Base-by-base conservation (phyloP, 2,888 invertebrate species). In the Acheta domesticus region DNA sequence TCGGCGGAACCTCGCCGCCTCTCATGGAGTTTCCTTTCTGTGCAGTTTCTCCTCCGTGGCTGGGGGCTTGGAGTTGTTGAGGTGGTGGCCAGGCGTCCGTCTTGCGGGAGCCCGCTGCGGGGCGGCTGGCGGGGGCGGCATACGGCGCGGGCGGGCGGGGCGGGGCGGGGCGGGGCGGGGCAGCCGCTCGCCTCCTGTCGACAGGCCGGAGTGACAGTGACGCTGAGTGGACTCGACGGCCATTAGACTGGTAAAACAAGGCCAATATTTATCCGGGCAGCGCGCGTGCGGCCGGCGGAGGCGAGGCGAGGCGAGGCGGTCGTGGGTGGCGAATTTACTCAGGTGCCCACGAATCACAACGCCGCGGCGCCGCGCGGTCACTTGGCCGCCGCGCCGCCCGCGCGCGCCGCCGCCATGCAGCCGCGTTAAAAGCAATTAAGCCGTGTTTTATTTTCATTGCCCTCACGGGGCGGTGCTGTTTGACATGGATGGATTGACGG, bases 181-280 rank as follows among this genome's bases (percentile, higher is more conserved):
- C 62, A 2, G 16, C 5, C 62, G 16, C 14, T 19, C 62, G 62
- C 62, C 62, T n/a, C 62, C 16, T 62, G 62, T 19, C 62, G 62
- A 62, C 62, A 12, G 62, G 12, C 62, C 16, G 62, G 62, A 62
- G 62, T 62, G 62, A 62, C 62, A 62, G 14, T 62, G 62, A 62
- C 19, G 14, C n/a, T n/a, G 62, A 62, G 62, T 62, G 62, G 62
- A 62, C 62, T 3, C 62, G 62, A 62, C 62, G 62, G 62, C 62
- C 62, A 62, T 62, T 62, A 62, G 62, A 62, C 62, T 62, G 62
- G 62, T 62, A 62, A 62, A 62, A 62, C 62, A 62, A 62, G 62
- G n/a, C 62, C 62, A 62, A 62, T 62, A 62, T 62, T 62, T 62
- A 62, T 62, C 62, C 62, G 62, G n/a, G 62, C 62, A 11, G 62